Conservation (phyloP, 2,113 vertebrate genomes). For the Machaerirhynchus nigripectus region DNA sequence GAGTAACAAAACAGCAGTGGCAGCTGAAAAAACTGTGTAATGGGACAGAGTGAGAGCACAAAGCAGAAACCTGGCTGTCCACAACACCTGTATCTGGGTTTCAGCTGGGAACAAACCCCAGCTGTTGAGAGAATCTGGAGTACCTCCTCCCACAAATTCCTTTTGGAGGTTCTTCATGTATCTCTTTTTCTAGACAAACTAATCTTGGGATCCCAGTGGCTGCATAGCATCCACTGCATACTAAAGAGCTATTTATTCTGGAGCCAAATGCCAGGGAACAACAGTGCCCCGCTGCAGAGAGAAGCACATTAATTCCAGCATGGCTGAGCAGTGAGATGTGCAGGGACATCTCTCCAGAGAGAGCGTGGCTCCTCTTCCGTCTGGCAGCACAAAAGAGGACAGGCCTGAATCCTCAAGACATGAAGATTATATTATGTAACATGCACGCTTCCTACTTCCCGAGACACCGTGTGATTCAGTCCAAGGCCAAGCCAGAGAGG, state of each 20-base stretch:
- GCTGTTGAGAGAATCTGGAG: background rate
- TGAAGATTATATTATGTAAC: slow-evolving; percentile 50
- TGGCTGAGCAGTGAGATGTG: background rate
- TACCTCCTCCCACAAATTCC: background rate
- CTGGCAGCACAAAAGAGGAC: slow-evolving; percentile 62
- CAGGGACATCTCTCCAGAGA: slow-evolving; percentile 28
- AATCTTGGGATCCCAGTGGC: slow-evolving; percentile 18
- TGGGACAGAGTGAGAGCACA: background rate
- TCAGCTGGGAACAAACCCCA: background rate
- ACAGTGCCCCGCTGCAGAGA: background rate
- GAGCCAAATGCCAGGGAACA: slow-evolving; percentile 26
- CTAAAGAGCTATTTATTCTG: slow-evolving; percentile 36
- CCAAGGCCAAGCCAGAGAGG: background rate
- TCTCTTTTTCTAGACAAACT: slow-evolving; percentile 41
- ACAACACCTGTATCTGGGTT: background rate
- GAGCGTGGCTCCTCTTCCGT: slow-evolving; percentile 36
- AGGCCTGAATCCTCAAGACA: slow-evolving; percentile 62
- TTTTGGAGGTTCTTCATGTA: background rate
- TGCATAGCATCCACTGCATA: background rate
- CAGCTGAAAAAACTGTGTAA: background rate
- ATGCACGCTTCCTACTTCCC: background rate
- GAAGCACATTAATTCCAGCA: slow-evolving; percentile 20
- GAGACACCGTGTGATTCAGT: background rate
- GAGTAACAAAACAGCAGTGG: background rate
- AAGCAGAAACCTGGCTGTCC: background rate